Evolutionary conservation across 1,140 invertebrate genomes (phyloP), one percentile per base, ranked within the genome.

Genomic region (Myzus persicae): DNA sequence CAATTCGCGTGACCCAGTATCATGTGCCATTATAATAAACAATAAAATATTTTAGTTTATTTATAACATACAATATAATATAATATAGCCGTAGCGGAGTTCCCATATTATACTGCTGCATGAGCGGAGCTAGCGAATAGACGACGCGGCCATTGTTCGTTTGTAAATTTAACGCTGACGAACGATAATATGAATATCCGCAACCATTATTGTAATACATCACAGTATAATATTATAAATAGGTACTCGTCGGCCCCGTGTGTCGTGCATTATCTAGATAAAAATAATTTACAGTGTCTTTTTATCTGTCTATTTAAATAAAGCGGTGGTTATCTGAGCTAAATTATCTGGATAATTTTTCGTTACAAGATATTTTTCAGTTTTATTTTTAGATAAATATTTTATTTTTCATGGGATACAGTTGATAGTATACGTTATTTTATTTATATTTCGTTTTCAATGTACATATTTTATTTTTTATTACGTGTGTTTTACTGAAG

Each of bases 81-180:
- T n/a, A n/a, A n/a, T n/a, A 59, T 9, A 59, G 24, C 24, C 31
- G 26, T 59, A 76, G 59, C 59, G n/a, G n/a, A 11, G n/a, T 76
- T 76, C 59, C 14, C 59, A 76, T 76, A 67, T 67, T 67, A 67
- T 31, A 67, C 26, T 31, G 31, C 59, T 76, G 31, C 59, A n/a
- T 5, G n/a, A 76, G 59, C 20, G n/a, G 14, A n/a, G 31, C 59
- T 59, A 59, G 54, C 54, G n/a, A 76, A 76, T 76, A n/a, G 14
- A 36, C n/a, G 59, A 76, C 59, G 6, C 18, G 9, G 31, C 59
- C n/a, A 76, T 76, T 76, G 59, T 76, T 76, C 59, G 59, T 67
- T 67, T n/a, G 59, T 76, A 76, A 76, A 76, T 76, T 76, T 76
- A 76, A 76, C 59, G 59, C 59, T 76, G 59, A 76, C 59, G 59